A percentile compares a stretch with the other conserved stretches of the same genome.
phyloP scores from a whole-genome alignment of 2,888 invertebrate species.

The Sphecodes monilicornis region DNA sequence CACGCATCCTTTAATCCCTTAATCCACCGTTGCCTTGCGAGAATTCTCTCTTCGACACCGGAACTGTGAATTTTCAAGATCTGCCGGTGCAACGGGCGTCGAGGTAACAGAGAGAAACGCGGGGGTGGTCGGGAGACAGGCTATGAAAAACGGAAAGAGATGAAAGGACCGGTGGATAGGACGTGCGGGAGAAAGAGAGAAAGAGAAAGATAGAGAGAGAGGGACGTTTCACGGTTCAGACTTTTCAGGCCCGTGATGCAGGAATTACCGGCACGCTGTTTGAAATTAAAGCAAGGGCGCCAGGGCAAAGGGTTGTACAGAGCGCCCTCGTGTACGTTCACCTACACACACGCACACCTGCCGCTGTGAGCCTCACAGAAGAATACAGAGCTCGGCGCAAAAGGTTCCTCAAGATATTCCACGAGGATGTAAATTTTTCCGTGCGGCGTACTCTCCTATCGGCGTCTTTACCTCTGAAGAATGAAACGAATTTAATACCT shows the following conservation, averaged over 20 bases:
- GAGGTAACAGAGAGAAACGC: constrained; percentile 16
- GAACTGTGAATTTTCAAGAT: constrained; percentile 70
- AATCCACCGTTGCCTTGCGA: constrained; percentile 68
- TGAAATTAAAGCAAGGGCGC: constrained; percentile 64
- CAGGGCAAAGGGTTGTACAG: constrained; percentile 57
- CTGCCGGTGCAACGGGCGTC: constrained; percentile 47
- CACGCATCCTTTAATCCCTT: constrained; percentile 74
- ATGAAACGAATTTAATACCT: constrained; percentile 55
- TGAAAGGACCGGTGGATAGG: background rate
- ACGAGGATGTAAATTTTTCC: constrained; percentile 37
- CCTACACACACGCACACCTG: background rate
- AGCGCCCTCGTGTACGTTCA: constrained; percentile 1
- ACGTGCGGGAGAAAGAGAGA: background rate
- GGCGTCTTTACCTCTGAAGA: constrained; percentile 27
- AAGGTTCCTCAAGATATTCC: constrained; percentile 59
- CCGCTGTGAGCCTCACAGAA: background rate
- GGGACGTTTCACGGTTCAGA: constrained; percentile 62
- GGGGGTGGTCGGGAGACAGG: background rate
- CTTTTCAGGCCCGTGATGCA: constrained; percentile 56
- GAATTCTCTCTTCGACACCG: constrained; percentile 64
- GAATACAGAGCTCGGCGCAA: constrained; percentile 19
- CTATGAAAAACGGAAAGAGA: constrained; percentile 11
- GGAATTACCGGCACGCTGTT: constrained; percentile 64
- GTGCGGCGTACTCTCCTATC: background rate
- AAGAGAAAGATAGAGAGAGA: constrained; percentile 11